Evolutionary conservation across 2,797 vertebrate genomes (phyloP).

Genomic region (Liasis olivaceus): DNA sequence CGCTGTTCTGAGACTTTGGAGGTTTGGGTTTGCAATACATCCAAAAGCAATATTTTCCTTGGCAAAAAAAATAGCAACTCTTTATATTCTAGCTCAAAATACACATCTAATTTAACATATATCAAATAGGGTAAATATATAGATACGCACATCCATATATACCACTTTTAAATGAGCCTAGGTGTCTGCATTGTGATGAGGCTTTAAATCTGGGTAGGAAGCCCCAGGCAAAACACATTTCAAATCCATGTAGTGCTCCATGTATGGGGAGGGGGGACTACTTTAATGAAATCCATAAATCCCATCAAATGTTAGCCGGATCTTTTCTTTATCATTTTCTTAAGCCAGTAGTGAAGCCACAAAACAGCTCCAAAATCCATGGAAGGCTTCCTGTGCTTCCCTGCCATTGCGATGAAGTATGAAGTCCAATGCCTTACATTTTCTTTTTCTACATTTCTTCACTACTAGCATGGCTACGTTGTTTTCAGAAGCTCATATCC

Average conservation of each 20-base stretch:
- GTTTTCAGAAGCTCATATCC: neutral
- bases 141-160: neutral
- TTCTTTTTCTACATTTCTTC: neutral
- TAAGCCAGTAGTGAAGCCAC: neutral
- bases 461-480: neutral
- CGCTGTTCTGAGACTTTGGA: neutral
- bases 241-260: neutral
- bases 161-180: neutral
- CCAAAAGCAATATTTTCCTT: neutral
- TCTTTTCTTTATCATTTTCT: neutral
- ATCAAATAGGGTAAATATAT: neutral
- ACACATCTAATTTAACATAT: neutral
- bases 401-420: too few relatives aligned
- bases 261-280: neutral
- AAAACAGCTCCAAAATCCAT: neutral
- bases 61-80: neutral
- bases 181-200: neutral
- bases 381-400: too few relatives aligned
- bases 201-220: neutral
- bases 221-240: neutral
- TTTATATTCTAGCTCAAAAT: neutral
- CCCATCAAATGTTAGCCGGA: neutral
- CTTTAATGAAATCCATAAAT: neutral
- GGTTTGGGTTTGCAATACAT: rapidly evolving
- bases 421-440: neutral